A percentile compares a stretch with the other conserved stretches of the same genome.
Evolutionary conservation across 2,888 invertebrate species (phyloP).

Genomic region (Synergus itoensis): DNA sequence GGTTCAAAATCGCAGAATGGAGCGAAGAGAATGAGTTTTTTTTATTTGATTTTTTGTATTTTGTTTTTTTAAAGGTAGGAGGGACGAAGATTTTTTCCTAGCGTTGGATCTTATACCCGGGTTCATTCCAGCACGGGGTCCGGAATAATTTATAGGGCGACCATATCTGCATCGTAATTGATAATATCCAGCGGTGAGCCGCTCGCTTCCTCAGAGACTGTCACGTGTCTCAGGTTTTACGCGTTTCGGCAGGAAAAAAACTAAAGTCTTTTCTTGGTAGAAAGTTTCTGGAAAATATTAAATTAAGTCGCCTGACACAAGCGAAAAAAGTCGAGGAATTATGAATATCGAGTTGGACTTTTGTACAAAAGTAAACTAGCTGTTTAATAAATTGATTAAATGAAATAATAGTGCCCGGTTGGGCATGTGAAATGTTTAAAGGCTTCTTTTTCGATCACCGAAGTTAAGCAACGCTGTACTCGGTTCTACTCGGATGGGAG

Average conservation of each 20-base stretch:
- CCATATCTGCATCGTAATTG: conserved; percentile 65
- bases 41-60: too few species aligned
- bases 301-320: neutral
- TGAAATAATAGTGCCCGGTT: too few species aligned
- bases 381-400: neutral
- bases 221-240: conserved; percentile 27
- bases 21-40: neutral
- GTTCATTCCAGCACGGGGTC: conserved; percentile 55
- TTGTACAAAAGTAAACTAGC: neutral
- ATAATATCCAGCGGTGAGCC: conserved; percentile 63
- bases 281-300: conserved; percentile 47
- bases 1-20: conserved; percentile 9
- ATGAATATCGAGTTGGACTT: neutral
- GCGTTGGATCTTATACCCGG: neutral
- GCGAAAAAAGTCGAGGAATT: neutral
- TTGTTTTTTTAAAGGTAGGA: neutral
- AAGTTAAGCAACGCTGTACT: too few species aligned
- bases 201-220: conserved; percentile 40
- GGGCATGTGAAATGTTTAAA: too few species aligned
- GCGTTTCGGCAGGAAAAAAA: conserved; percentile 44
- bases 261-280: conserved; percentile 31
- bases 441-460: too few species aligned
- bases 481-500: too few species aligned
- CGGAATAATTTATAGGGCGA: conserved; percentile 64
- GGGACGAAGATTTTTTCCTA: conserved; percentile 1